Conservation (phyloP, 2,113 vertebrate genomes). For the Dunckerocampus dactyliophorus region DNA sequence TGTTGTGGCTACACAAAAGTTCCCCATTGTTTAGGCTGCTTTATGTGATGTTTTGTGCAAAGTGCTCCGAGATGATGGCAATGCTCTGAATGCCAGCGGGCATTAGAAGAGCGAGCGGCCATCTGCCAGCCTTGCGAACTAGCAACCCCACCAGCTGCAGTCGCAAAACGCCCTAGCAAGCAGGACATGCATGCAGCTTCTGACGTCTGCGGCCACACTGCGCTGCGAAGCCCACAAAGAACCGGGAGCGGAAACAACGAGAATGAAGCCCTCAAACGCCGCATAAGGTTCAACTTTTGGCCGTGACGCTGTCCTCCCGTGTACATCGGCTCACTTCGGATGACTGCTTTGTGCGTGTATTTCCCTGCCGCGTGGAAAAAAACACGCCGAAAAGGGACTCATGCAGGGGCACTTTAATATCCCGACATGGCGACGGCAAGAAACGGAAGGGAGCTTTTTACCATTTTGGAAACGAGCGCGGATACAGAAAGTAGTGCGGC, state of each 20-base stretch:
- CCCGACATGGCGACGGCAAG: constrained; percentile 82
- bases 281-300: constrained; percentile 65
- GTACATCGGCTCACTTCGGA: constrained; percentile 64
- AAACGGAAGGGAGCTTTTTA: constrained; percentile 82
- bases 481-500: constrained; percentile 73
- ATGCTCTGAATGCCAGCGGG: constrained; percentile 73
- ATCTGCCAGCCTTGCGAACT: constrained; percentile 78
- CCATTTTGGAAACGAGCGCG: constrained; percentile 82
- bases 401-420: constrained; percentile 81
- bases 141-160: constrained; percentile 80
- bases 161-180: constrained; percentile 83
- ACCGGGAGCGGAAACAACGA: constrained; percentile 78
- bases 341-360: constrained; percentile 56
- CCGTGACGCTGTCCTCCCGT: constrained; percentile 49
- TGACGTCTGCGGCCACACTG: constrained; percentile 84
- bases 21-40: constrained; percentile 5
- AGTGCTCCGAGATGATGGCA: constrained; percentile 63
- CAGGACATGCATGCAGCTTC: constrained; percentile 84
- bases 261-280: constrained; percentile 64
- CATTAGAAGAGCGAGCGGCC: constrained; percentile 78
- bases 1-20: constrained; percentile 13
- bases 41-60: constrained; percentile 11
- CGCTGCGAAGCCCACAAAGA: constrained; percentile 77
- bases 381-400: constrained; percentile 69
- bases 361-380: constrained; percentile 53